phyloP scores from a whole-genome alignment of 2,888 invertebrate genomes.

The Erpobdella octoculata region DNA sequence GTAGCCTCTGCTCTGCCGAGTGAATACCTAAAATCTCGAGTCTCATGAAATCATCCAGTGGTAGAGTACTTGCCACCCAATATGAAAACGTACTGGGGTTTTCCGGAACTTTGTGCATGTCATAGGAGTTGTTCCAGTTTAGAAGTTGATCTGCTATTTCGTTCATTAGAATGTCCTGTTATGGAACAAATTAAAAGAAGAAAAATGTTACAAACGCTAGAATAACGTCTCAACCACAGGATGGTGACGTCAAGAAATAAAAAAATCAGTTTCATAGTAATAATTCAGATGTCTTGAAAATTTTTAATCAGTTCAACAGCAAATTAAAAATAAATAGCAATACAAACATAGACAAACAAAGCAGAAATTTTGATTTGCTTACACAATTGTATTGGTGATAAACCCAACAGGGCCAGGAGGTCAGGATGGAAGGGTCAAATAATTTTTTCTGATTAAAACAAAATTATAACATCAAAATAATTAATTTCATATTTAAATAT shows the following conservation, averaged over 20 bases:
- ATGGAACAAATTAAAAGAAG: neutral
- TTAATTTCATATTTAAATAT: neutral
- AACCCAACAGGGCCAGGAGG: constrained; percentile 64
- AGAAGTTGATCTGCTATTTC: constrained; percentile 47
- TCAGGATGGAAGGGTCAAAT: constrained; percentile 48
- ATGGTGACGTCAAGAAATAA: no score
- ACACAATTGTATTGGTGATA: constrained; percentile 61
- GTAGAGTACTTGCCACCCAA: constrained; percentile 72
- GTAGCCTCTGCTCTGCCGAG: constrained; percentile 63
- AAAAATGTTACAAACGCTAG: no score
- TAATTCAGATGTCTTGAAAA: no score
- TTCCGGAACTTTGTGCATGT: constrained; percentile 58
- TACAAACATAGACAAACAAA: neutral
- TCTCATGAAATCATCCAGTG: constrained; percentile 62
- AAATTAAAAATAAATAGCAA: neutral
- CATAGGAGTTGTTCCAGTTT: constrained; percentile 49
- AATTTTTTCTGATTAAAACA: neutral
- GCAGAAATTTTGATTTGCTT: constrained; percentile 40
- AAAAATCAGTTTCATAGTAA: no score
- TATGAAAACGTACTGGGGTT: constrained; percentile 67
- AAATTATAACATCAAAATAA: neutral
- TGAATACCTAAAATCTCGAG: constrained; percentile 62
- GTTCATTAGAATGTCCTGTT: constrained; percentile 41
- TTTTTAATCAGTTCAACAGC: neutral
- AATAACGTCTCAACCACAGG: no score